Evolutionary conservation across 2,888 invertebrate species (phyloP).

Genomic region (Pogonocherus hispidulus): DNA sequence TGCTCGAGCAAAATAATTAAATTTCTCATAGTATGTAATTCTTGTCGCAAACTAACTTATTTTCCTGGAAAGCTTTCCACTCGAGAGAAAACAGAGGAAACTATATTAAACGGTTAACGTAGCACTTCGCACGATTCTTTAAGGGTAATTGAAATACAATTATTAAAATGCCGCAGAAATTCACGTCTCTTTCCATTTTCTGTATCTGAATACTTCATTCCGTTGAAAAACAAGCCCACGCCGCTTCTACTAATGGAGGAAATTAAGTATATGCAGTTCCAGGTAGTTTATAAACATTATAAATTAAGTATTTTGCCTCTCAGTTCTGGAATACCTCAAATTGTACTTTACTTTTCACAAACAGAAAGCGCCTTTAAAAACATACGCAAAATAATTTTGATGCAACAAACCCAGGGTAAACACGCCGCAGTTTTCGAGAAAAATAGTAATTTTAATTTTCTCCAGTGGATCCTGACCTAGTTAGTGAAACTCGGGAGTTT

Average conservation of each 20-base stretch:
- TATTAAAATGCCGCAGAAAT: neutral
- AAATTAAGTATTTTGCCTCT: conserved; percentile 24
- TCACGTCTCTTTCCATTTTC: neutral
- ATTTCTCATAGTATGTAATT: neutral
- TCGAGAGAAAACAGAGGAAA: conserved; percentile 14
- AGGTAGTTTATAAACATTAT: conserved; percentile 22
- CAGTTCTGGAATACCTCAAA: no score
- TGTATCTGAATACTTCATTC: conserved; percentile 3
- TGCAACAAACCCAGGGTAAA: no score
- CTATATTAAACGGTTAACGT: conserved; percentile 14
- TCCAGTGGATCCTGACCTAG: neutral
- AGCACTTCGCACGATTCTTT: conserved; percentile 14
- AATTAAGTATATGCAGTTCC: conserved; percentile 20
- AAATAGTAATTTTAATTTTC: no score
- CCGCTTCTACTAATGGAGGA: conserved; percentile 18
- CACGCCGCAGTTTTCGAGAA: no score
- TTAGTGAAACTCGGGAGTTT: neutral
- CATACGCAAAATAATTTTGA: no score
- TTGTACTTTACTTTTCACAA: no score
- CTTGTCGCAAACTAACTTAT: neutral
- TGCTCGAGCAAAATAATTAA: no score
- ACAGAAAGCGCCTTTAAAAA: no score
- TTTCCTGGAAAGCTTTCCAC: neutral
- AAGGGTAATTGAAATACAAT: conserved; percentile 23
- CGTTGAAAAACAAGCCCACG: conserved; percentile 11